Evolutionary conservation across 2,797 vertebrate species (phyloP).

Genomic region (Pampus argenteus): DNA sequence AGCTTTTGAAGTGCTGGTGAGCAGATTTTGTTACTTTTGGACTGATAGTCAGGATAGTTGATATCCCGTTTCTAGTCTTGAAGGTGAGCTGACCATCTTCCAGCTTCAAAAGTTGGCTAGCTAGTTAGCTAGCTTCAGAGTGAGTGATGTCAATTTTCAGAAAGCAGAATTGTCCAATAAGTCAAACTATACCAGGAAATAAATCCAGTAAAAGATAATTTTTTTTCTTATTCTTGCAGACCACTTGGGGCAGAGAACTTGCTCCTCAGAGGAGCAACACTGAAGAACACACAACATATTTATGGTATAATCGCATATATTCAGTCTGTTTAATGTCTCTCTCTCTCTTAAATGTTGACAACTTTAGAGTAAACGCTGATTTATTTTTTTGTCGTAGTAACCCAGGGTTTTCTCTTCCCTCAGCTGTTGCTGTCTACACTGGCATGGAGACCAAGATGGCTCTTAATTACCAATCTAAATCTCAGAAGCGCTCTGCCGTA

Average conservation of each 20-base stretch:
- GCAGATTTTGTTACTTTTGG: too few species aligned
- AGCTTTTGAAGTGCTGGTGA: too few species aligned
- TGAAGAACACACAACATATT: conserved; percentile 97
- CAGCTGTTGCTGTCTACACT: conserved; percentile 97
- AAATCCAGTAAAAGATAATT: neutral
- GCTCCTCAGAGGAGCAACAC: conserved; percentile 95
- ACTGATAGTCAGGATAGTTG: too few species aligned
- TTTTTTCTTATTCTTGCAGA: conserved; percentile 81
- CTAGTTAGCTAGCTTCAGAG: too few species aligned
- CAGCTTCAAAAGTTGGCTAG: too few species aligned
- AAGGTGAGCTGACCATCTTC: too few species aligned
- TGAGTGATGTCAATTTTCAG: too few species aligned
- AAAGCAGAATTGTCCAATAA: neutral
- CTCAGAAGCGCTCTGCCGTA: conserved; percentile 97
- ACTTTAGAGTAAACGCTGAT: neutral
- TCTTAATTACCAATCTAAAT: conserved; percentile 98
- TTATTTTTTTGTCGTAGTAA: conserved; percentile 16
- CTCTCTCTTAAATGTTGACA: neutral
- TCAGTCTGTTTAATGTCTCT: neutral
- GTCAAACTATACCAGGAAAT: neutral
- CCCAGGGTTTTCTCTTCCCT: conserved; percentile 26
- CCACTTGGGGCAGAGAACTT: conserved; percentile 96
- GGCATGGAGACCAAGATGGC: conserved; percentile 99
- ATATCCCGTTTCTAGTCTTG: too few species aligned
- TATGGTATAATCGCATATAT: conserved; percentile 85